Conservation (phyloP, 2,888 invertebrate species). For the Mactromeris polynyma region DNA sequence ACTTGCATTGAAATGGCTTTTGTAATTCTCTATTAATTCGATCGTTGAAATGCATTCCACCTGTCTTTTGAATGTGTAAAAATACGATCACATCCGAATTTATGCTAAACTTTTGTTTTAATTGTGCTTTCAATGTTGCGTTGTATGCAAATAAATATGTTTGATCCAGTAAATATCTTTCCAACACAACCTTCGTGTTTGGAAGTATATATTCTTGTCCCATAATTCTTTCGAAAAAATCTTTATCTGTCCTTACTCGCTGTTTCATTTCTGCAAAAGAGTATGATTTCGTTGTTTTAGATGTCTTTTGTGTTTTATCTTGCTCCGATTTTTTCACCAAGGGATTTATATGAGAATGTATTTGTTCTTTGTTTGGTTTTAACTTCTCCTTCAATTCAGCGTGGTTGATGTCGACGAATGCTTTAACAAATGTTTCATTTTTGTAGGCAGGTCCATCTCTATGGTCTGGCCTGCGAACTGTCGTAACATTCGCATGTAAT, state of each 20-base stretch:
- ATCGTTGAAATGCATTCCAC: constrained; percentile 32
- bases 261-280: background rate
- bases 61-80: constrained; percentile 40
- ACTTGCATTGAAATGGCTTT: constrained; percentile 19
- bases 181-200: background rate
- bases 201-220: background rate
- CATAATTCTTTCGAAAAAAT: background rate
- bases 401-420: too few species aligned
- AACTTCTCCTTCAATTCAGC: too few species aligned
- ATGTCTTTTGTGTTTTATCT: too few species aligned
- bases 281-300: too few species aligned
- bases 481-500: too few species aligned
- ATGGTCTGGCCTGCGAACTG: too few species aligned
- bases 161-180: background rate
- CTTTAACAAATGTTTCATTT: too few species aligned
- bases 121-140: background rate
- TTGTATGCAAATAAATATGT: background rate
- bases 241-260: background rate
- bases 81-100: constrained; percentile 20
- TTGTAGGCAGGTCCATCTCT: too few species aligned
- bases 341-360: too few species aligned
- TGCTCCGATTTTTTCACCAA: too few species aligned
- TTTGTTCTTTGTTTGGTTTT: too few species aligned
- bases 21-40: constrained; percentile 8
- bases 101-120: constrained; percentile 8